Evolutionary conservation across 2,888 invertebrate genomes (phyloP).

Genomic region (Leptinotarsa rubiginosa): DNA sequence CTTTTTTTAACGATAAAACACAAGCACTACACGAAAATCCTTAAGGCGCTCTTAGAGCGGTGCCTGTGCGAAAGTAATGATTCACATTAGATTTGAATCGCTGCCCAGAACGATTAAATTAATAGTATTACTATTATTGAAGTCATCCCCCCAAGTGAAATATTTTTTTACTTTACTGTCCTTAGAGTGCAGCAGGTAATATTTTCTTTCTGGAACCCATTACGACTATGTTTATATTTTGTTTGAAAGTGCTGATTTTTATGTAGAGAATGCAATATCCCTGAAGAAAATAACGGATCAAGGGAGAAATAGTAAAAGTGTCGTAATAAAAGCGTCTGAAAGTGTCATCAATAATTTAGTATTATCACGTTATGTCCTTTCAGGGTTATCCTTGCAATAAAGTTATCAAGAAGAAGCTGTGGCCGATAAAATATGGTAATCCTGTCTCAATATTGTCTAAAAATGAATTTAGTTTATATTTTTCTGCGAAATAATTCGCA

Average conservation of each 20-base stretch:
- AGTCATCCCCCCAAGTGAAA: no score
- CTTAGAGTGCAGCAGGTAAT: background rate
- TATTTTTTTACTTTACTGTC: no score
- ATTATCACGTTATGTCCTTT: constrained; percentile 35
- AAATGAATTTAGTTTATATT: background rate
- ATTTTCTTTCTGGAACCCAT: background rate
- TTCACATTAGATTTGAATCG: no score
- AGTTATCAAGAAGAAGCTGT: background rate
- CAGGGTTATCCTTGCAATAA: constrained; percentile 22
- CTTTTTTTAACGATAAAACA: no score
- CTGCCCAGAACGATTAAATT: no score
- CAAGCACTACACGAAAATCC: no score
- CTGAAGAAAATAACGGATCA: constrained; percentile 8
- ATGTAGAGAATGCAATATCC: background rate
- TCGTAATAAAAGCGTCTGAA: constrained; percentile 40
- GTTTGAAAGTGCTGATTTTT: constrained; percentile 10
- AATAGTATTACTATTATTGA: no score
- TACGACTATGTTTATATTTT: background rate
- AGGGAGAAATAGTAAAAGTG: constrained; percentile 35
- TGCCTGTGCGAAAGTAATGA: no score
- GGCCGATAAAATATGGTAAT: background rate
- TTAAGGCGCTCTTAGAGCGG: no score
- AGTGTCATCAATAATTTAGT: constrained; percentile 45
- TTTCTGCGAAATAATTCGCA: background rate
- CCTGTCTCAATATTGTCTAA: background rate